Percentiles rank a stretch among this genome's conserved stretches.
These are phyloP conservation scores for Adelges cooleyi DNA, from an alignment of 1,140 invertebrate species.

Conservation along the genomic window DNA sequence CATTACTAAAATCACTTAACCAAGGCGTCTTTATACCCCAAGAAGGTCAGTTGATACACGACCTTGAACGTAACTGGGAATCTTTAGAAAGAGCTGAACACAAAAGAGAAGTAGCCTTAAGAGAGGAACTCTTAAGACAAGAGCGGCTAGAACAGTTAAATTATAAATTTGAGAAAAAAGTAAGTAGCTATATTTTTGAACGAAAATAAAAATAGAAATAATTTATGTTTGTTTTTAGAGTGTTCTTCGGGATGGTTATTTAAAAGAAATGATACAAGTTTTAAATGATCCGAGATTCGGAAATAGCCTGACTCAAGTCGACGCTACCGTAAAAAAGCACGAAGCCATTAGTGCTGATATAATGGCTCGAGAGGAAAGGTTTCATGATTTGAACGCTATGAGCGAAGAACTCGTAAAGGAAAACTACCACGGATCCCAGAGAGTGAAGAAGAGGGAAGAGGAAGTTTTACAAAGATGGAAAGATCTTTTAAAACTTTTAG, in stretches of 20 bases:
- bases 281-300: slow-evolving; percentile 84
- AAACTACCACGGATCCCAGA: slow-evolving; percentile 80
- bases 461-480: slow-evolving; percentile 83
- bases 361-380: slow-evolving; percentile 79
- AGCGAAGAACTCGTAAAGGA: slow-evolving; percentile 80
- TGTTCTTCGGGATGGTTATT: slow-evolving; percentile 78
- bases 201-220: not conserved
- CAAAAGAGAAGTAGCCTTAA: slow-evolving; percentile 77
- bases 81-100: slow-evolving; percentile 89
- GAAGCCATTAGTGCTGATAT: slow-evolving; percentile 97
- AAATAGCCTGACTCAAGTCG: slow-evolving; percentile 81
- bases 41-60: slow-evolving; percentile 82
- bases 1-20: slow-evolving; percentile 82
- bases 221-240: slow-evolving; percentile 46
- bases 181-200: too few relatives aligned
- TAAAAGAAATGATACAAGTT: slow-evolving; percentile 97
- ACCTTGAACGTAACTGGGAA: slow-evolving; percentile 88
- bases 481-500: slow-evolving; percentile 68
- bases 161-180: slow-evolving; percentile 91
- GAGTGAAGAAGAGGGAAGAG: slow-evolving; percentile 66
- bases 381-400: slow-evolving; percentile 84
- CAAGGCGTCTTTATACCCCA: slow-evolving; percentile 80
- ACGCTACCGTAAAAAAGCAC: slow-evolving; percentile 95
- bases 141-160: slow-evolving; percentile 90
- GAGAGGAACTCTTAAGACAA: slow-evolving; percentile 82